Conservation (phyloP, 1,140 invertebrate genomes). For the Halictus rubicundus region DNA sequence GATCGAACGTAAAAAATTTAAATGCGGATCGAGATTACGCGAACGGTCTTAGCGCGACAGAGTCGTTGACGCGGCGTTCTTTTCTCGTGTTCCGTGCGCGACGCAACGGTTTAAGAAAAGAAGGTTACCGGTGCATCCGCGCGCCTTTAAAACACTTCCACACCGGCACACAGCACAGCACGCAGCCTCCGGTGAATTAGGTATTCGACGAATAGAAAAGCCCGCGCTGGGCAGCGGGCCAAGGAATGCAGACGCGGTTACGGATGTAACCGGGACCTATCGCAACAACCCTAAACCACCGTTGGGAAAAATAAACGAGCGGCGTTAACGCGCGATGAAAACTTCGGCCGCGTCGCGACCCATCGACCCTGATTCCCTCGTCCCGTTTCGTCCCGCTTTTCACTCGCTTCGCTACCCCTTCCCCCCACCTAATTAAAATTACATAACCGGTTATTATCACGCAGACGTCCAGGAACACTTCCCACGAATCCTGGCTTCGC, state of each 20-base stretch:
- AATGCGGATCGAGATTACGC: neutral
- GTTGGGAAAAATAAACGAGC: neutral
- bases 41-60: neutral
- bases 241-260: slow-evolving; percentile 72
- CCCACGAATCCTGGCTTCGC: too few species aligned
- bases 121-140: slow-evolving; percentile 56
- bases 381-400: too few species aligned
- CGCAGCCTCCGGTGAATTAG: slow-evolving; percentile 64
- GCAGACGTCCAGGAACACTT: too few species aligned
- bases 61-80: slow-evolving; percentile 1
- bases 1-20: too few species aligned
- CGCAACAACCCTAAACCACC: slow-evolving; percentile 60
- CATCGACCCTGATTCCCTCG: neutral
- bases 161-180: neutral
- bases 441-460: too few species aligned
- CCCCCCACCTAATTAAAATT: too few species aligned
- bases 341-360: neutral
- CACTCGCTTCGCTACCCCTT: too few species aligned
- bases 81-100: slow-evolving; percentile 18
- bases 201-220: slow-evolving; percentile 70
- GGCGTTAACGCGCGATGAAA: slow-evolving; percentile 48
- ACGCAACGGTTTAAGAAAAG: slow-evolving; percentile 41
- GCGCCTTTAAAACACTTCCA: slow-evolving; percentile 55
- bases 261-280: slow-evolving; percentile 56
- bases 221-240: slow-evolving; percentile 65